phyloP scores from a whole-genome alignment of 2,888 invertebrate species.

The Polia nebulosa region DNA sequence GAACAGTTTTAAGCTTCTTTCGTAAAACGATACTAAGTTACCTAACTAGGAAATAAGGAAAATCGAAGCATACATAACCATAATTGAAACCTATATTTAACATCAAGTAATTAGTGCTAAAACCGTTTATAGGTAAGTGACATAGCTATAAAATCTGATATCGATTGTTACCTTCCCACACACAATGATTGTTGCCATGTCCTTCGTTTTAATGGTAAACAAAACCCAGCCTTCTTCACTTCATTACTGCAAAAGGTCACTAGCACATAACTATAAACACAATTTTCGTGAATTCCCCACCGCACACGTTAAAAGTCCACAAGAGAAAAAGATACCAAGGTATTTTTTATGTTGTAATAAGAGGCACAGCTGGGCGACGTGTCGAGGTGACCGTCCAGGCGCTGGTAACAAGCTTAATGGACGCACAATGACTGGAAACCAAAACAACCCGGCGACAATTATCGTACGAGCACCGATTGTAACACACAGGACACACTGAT shows the following conservation, averaged over 20 bases:
- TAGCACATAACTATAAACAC: conserved; percentile 38
- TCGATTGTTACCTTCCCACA: conserved; percentile 70
- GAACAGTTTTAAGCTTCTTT: not conserved
- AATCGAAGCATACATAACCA: not conserved
- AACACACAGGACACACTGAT: conserved; percentile 52
- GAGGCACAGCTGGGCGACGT: conserved; percentile 26
- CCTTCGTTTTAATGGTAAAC: conserved; percentile 62
- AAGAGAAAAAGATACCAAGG: conserved; percentile 17
- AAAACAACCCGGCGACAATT: conserved; percentile 80
- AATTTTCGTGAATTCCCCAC: conserved; percentile 17
- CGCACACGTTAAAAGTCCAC: conserved; percentile 6
- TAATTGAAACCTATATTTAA: conserved; percentile 16
- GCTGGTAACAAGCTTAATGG: conserved; percentile 73
- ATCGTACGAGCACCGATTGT: conserved; percentile 69
- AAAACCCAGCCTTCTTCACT: conserved; percentile 61
- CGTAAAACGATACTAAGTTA: not conserved
- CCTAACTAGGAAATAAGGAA: conserved; percentile 23
- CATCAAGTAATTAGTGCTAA: conserved; percentile 14
- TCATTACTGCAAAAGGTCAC: conserved; percentile 65
- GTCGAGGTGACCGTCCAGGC: conserved; percentile 63
- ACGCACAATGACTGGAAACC: conserved; percentile 79
- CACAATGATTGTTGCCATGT: conserved; percentile 69
- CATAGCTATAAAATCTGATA: conserved; percentile 31
- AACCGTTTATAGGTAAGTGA: conserved; percentile 13
- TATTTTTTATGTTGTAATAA: conserved; percentile 30